Base-by-base conservation (phyloP, 1,140 invertebrate genomes). In the Zaprionus lachaisei region DNA sequence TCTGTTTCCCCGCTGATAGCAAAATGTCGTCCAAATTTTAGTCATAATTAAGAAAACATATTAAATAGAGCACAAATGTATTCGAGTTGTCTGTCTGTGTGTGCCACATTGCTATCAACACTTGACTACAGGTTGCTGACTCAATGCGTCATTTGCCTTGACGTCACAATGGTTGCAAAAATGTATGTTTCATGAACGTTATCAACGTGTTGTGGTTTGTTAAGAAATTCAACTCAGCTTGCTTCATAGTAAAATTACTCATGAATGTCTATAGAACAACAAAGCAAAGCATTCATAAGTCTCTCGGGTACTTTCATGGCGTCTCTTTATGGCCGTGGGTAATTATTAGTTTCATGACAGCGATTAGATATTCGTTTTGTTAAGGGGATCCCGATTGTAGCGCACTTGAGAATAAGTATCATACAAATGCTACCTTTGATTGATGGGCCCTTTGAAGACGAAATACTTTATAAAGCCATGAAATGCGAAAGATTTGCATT, bases 51-150 rank as follows among this genome's bases (percentile, higher is more conserved):
- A 24, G 47, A 24, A 24, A 51, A 24, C 20, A 51, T 24, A 24
- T 51, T 66, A 55, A 57, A 57, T 65, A 65, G 24, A 65, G 31
- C 22, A 54, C 20, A 37, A 15, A 64, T 44, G 1, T 31, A 28
- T 20, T 51, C 51, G 60, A 63, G 44, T n/a, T 44, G 41, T 7
- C 41, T n/a, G 63, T 63, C 26, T 61, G 41, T 51, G 63, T 66
- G 44, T 63, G 65, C 62, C 24, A 57, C 71, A 77, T 49, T 15
- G 65, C 49, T 83, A 89, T 81, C 83, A 79, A 83, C 64, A 57
- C 80, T 86, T 83, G 80, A 47, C 84, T 87, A 81, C 81, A 66
- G 77, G n/a, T 60, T 64, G 20, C 37, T 57, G 17, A 22, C n/a
- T 7, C 54, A 64, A 51, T 89, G 83, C 81, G 83, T 87, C 73